These are phyloP conservation scores for Notoglanidium macrostoma DNA, from an alignment of 2,797 vertebrate species.

Conservation along the genomic window DNA sequence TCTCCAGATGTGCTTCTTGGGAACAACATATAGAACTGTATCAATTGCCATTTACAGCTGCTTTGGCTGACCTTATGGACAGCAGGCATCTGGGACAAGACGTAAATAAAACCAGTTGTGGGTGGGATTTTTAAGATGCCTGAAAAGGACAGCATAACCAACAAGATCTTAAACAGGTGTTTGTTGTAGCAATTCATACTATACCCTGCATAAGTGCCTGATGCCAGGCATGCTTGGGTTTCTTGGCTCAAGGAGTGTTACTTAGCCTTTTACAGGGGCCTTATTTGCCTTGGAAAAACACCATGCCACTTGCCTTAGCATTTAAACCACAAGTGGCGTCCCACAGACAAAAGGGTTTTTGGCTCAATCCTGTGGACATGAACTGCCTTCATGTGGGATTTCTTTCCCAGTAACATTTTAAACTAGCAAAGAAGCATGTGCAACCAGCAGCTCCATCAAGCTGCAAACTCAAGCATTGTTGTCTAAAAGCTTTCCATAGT, in stretches of 20 bases:
- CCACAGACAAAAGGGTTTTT: constrained; percentile 48
- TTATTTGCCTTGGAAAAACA: constrained; percentile 55
- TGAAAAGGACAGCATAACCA: constrained; percentile 42
- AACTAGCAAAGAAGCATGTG: constrained; percentile 9
- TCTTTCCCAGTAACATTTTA: constrained; percentile 15
- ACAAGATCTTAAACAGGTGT: constrained; percentile 43
- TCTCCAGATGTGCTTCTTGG: constrained; percentile 38
- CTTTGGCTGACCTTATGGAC: constrained; percentile 33
- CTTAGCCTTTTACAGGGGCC: constrained; percentile 43
- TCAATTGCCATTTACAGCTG: constrained; percentile 42
- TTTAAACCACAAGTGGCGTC: constrained; percentile 43
- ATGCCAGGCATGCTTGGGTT: constrained; percentile 45
- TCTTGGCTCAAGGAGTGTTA: constrained; percentile 31
- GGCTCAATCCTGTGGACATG: constrained; percentile 35
- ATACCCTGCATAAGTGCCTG: constrained; percentile 30
- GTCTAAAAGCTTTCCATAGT: neutral
- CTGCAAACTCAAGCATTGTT: neutral
- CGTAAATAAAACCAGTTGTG: constrained; percentile 50
- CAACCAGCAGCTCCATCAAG: neutral
- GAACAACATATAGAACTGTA: constrained; percentile 31
- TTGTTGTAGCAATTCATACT: constrained; percentile 33
- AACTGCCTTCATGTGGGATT: neutral
- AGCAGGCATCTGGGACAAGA: constrained; percentile 35
- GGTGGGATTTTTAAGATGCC: constrained; percentile 32
- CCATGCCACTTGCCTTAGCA: constrained; percentile 52